phyloP scores from a whole-genome alignment of 2,797 vertebrate genomes.

The Microcaecilia unicolor region DNA sequence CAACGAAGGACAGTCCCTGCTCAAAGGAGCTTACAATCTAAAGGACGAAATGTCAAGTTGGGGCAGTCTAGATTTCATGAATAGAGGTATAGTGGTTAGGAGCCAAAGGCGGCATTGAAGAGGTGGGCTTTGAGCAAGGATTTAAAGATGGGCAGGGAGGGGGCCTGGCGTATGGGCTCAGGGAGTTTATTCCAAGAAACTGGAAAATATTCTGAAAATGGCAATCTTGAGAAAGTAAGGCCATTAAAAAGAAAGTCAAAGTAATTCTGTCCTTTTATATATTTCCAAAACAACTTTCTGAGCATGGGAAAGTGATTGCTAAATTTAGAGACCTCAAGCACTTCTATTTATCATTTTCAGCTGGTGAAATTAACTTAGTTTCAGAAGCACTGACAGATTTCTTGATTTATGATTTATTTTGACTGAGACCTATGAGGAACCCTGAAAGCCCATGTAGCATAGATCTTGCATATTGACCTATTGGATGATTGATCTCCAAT shows the following conservation, averaged over 20 bases:
- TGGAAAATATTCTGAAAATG: neutral
- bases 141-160: no score
- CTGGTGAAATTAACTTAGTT: slow-evolving; percentile 27
- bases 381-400: slow-evolving; percentile 19
- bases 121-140: no score
- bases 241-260: neutral
- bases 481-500: slow-evolving; percentile 7
- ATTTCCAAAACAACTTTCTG: slow-evolving; percentile 9
- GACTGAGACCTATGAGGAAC: slow-evolving; percentile 10
- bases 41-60: no score
- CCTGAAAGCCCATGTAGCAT: slow-evolving; percentile 11
- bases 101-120: no score
- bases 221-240: neutral
- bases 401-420: slow-evolving; percentile 29
- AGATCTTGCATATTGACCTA: slow-evolving; percentile 15
- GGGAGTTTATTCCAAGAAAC: no score
- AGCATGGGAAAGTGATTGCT: slow-evolving; percentile 2
- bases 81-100: no score
- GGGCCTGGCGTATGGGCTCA: no score
- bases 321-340: slow-evolving; percentile 18
- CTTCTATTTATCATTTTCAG: slow-evolving; percentile 29
- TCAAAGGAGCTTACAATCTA: no score
- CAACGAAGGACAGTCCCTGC: no score
- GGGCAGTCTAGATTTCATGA: no score
- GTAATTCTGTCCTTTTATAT: neutral